Evolutionary conservation across 2,113 vertebrate genomes (phyloP), one percentile per base, ranked within the genome.

Genomic region (Apodemus sylvaticus): DNA sequence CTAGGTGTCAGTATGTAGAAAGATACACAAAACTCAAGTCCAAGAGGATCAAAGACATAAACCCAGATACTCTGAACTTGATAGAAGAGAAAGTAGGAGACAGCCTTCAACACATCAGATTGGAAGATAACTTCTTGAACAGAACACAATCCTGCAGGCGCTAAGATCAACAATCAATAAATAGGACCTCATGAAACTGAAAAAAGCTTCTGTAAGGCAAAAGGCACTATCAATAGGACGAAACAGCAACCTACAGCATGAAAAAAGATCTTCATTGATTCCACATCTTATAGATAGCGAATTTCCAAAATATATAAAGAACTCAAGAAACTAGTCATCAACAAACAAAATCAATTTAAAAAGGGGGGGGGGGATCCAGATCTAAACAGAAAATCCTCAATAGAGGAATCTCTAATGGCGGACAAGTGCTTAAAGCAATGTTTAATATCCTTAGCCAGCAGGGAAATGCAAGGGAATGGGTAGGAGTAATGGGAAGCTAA

Each of bases 401-500:
- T 19, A 9, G 17, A 39, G 13, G 36, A 73, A 73, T n/a, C 70
- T 73, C n/a, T 20, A 73, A 73, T 22, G 36, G 70, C 36, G 9
- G 36, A 39, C 17, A 73, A 73, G 9, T 17, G 13, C 34, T 17
- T n/a, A 19, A 39, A 73, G 7, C 17, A 39, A 39, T 73, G 36
- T 39, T 73, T 19, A 39, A 20, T n/a, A 73, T 73, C 70, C 70
- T 73, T 73, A n/a, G 70, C 70, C 19, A 39, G 1, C n/a, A 73
- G 19, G 17, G 70, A 73, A 20, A 73, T 39, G 70, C 16, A 39
- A n/a, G 34, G 26, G 7, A 0, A 0, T 42, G 58, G 29, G 12
- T 10, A n/a, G 22, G 45, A 73, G 71, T 29, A 22, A n/a, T 1
- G 0, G 24, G 36, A 6, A 1, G 10, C 5, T 31, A 36, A 17